Percentiles rank a stretch among this genome's conserved stretches.
Evolutionary conservation across 2,888 invertebrate genomes (phyloP).

Genomic region (Eupithecia pulchellata): DNA sequence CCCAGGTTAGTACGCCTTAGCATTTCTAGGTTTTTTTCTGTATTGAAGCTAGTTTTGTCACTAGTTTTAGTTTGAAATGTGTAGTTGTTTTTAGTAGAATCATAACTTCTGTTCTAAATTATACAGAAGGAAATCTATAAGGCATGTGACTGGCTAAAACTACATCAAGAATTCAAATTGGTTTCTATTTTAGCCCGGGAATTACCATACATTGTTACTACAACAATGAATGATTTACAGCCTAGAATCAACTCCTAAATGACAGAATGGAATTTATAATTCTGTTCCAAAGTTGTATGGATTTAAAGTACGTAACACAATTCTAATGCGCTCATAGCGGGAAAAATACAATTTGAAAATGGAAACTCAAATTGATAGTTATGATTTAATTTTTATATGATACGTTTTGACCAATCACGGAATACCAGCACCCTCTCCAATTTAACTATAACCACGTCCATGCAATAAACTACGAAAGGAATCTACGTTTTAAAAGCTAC

Average conservation of each 20-base stretch:
- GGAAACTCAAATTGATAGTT: neutral
- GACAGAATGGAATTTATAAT: constrained; percentile 4
- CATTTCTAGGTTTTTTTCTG: neutral
- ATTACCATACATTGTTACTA: constrained; percentile 21
- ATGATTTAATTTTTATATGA: neutral
- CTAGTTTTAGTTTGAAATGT: neutral
- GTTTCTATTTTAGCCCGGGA: constrained; percentile 4
- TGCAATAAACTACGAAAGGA: neutral
- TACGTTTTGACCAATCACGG: too few relatives aligned
- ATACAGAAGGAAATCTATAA: constrained; percentile 8
- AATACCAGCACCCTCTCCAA: neutral
- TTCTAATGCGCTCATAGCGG: neutral
- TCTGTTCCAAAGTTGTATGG: neutral
- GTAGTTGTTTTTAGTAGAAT: neutral
- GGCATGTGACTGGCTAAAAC: constrained; percentile 2
- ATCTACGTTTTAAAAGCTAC: neutral
- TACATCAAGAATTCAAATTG: constrained; percentile 9
- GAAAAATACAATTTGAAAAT: neutral
- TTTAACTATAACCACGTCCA: neutral
- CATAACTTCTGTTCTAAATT: neutral
- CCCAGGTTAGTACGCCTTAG: neutral
- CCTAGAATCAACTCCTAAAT: constrained; percentile 6
- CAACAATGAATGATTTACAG: constrained; percentile 27
- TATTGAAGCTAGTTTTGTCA: neutral
- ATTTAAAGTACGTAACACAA: neutral